Conservation (phyloP, 2,113 vertebrate genomes). For the Melospiza melodia region DNA sequence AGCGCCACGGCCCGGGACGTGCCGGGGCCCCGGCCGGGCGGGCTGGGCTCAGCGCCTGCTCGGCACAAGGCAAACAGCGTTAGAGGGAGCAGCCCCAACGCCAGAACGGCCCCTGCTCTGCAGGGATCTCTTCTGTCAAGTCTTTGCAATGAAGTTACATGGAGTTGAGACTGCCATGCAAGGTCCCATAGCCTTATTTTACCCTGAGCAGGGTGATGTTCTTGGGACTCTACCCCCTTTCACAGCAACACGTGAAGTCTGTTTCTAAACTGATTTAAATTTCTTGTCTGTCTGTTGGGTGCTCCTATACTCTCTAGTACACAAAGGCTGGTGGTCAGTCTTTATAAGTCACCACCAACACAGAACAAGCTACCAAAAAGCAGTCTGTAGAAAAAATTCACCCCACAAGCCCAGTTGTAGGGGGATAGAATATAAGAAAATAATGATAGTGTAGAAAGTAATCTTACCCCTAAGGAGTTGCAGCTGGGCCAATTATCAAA, state of each 20-base stretch:
- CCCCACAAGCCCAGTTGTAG: neutral
- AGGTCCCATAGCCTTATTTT: neutral
- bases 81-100: rapidly evolving
- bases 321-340: neutral
- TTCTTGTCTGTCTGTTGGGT: too few species aligned
- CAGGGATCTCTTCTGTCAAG: rapidly evolving
- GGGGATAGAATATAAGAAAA: too few species aligned
- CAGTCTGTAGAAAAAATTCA: neutral
- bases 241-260: too few species aligned
- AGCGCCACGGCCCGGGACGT: neutral
- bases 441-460: too few species aligned
- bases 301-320: neutral
- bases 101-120: too few species aligned
- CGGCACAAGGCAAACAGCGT: rapidly evolving
- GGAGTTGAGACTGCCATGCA: rapidly evolving
- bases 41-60: neutral
- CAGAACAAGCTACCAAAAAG: neutral
- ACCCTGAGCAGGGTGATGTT: rapidly evolving
- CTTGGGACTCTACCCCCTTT: neutral
- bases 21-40: neutral
- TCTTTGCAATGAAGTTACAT: rapidly evolving
- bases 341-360: neutral
- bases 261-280: too few species aligned
- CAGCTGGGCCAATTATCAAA: too few species aligned
- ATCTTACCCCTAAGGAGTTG: too few species aligned